Conservation (phyloP, 2,888 invertebrate genomes). For the Dynastes hyllus region DNA sequence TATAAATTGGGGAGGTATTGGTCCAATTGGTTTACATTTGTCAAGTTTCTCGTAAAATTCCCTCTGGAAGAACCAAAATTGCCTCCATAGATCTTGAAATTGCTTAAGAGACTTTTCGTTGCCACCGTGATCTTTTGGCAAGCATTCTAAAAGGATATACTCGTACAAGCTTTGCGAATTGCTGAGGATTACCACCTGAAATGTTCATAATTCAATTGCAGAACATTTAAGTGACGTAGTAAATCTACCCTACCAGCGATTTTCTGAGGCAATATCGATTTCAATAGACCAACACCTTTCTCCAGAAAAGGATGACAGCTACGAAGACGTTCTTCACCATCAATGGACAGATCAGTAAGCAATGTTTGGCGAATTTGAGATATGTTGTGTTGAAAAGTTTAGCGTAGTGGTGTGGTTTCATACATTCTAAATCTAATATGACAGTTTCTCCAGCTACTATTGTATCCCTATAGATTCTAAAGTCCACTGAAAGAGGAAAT, state of each 20-base stretch:
- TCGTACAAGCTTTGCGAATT: constrained; percentile 73
- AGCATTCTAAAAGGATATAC: constrained; percentile 71
- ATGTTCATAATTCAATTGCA: not conserved
- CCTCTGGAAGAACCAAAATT: constrained; percentile 71
- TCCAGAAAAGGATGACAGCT: not conserved
- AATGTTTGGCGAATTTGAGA: not conserved
- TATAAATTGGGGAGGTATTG: not conserved
- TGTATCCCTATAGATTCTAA: not conserved
- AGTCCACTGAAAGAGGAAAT: constrained; percentile 12
- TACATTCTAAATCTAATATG: too few species aligned
- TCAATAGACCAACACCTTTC: not conserved
- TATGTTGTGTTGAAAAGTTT: not conserved
- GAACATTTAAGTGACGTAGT: constrained; percentile 66
- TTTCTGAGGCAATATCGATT: not conserved
- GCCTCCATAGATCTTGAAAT: constrained; percentile 74
- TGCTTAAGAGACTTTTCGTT: constrained; percentile 73
- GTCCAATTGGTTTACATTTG: constrained; percentile 67
- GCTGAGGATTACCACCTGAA: constrained; percentile 67
- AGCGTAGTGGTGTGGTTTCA: too few species aligned
- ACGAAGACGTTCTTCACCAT: not conserved
- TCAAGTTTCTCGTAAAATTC: constrained; percentile 76
- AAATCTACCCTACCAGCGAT: constrained; percentile 65
- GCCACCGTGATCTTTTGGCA: constrained; percentile 70
- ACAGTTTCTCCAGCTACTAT: too few species aligned
- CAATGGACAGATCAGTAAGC: not conserved